phyloP scores from a whole-genome alignment of 2,797 vertebrate species.

The Eupleurogrammus muticus region DNA sequence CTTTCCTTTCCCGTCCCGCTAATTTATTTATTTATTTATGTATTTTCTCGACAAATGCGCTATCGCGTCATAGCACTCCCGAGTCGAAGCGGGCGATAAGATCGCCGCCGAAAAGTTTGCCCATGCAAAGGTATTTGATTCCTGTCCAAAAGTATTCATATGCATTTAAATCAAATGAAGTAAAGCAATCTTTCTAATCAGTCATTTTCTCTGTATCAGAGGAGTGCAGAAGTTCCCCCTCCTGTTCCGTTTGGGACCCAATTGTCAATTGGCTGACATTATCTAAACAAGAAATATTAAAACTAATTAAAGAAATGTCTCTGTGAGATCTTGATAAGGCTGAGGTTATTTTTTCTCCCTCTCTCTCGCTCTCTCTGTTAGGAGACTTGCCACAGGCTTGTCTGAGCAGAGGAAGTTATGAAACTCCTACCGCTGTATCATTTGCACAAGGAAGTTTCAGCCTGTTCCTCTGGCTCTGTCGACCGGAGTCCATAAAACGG shows the following conservation, averaged over 20 bases:
- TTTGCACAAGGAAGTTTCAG: slow-evolving; percentile 86
- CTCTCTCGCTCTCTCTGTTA: slow-evolving; percentile 61
- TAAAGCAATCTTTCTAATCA: slow-evolving; percentile 73
- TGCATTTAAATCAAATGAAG: slow-evolving; percentile 72
- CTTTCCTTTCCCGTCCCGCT: slow-evolving; percentile 39
- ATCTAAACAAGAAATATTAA: slow-evolving; percentile 85
- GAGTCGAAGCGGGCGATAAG: slow-evolving; percentile 45
- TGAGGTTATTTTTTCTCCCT: slow-evolving; percentile 65
- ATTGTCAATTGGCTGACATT: slow-evolving; percentile 85
- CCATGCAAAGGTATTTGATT: slow-evolving; percentile 67
- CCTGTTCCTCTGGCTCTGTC: slow-evolving; percentile 80
- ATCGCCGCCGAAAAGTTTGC: slow-evolving; percentile 51
- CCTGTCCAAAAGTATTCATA: slow-evolving; percentile 71
- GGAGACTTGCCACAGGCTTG: slow-evolving; percentile 83
- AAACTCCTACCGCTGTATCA: slow-evolving; percentile 83
- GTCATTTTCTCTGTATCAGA: slow-evolving; percentile 69
- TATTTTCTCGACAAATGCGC: slow-evolving; percentile 53
- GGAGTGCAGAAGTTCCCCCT: slow-evolving; percentile 56
- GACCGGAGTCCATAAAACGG: slow-evolving; percentile 82
- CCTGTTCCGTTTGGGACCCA: slow-evolving; percentile 73
- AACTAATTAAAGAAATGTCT: slow-evolving; percentile 89
- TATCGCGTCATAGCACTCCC: slow-evolving; percentile 39
- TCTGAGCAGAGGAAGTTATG: slow-evolving; percentile 87
- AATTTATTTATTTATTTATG: slow-evolving; percentile 47
- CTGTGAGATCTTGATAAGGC: slow-evolving; percentile 85